phyloP scores from a whole-genome alignment of 2,113 vertebrate species.

The Glaucomys volans region DNA sequence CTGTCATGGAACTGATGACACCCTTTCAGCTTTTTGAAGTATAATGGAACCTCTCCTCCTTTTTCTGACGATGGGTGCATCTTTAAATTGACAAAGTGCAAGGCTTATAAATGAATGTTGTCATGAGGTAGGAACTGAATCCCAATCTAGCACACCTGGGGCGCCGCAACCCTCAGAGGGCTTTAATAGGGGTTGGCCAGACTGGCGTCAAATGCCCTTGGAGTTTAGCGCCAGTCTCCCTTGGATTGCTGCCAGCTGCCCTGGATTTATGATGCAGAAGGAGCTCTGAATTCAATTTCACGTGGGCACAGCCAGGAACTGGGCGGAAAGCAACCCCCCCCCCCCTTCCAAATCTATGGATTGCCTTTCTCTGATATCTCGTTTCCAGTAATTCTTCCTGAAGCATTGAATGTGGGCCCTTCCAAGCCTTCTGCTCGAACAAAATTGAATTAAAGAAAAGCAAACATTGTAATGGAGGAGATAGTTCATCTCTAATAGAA shows the following conservation, averaged over 20 bases:
- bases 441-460: conserved; percentile 79
- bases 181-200: not conserved
- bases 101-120: not conserved
- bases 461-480: conserved; percentile 72
- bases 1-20: not conserved
- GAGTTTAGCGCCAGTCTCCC: not conserved
- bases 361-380: not conserved
- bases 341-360: not conserved
- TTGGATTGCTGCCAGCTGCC: conserved; percentile 69
- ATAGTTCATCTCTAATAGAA: conserved; percentile 73
- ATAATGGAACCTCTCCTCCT: not conserved
- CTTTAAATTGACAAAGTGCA: conserved; percentile 25
- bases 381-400: conserved; percentile 53
- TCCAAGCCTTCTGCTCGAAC: conserved; percentile 51
- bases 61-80: not conserved
- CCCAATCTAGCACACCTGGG: not conserved
- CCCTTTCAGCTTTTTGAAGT: not conserved
- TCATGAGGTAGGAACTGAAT: not conserved
- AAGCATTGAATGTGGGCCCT: not conserved
- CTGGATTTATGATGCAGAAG: conserved; percentile 67
- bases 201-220: conserved; percentile 51
- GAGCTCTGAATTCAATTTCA: conserved; percentile 73
- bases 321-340: not conserved
- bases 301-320: conserved; percentile 60
- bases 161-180: not conserved